Conservation (phyloP, 2,113 vertebrate genomes). For the Mirza zaza region DNA sequence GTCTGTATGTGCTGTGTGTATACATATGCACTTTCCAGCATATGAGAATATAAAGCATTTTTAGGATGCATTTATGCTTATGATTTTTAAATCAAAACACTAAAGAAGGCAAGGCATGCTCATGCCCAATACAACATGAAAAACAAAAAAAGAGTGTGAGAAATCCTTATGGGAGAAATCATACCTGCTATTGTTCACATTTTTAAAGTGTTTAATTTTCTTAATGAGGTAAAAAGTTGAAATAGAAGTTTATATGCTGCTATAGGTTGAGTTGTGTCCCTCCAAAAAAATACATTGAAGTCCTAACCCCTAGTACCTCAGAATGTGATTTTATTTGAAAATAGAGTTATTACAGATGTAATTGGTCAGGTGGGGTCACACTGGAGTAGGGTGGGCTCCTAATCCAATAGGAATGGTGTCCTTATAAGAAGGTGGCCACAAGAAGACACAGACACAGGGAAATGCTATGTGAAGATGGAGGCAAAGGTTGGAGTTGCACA, state of each 20-base stretch:
- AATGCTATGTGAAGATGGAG: not conserved
- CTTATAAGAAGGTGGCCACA: not conserved
- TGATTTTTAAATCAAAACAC: not conserved
- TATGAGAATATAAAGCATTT: not conserved
- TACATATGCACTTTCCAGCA: not conserved
- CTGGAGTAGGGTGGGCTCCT: not conserved
- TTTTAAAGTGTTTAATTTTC: not conserved
- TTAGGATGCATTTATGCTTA: not conserved
- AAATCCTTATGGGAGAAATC: not conserved
- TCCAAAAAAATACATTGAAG: not conserved
- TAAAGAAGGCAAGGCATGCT: not conserved
- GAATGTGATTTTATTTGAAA: not conserved
- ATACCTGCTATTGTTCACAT: not conserved
- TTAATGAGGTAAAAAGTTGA: not conserved
- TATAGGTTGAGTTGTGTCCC: not conserved
- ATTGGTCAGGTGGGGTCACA: not conserved
- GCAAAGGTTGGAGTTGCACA: not conserved
- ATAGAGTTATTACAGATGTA: not conserved
- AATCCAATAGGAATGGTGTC: not conserved
- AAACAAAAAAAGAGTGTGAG: not conserved
- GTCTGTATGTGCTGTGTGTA: not conserved
- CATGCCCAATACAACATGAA: not conserved
- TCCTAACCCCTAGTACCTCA: not conserved
- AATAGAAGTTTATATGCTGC: not conserved
- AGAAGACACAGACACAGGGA: not conserved